Conservation (phyloP, 2,888 invertebrate species). For the Drosophila crucigera region DNA sequence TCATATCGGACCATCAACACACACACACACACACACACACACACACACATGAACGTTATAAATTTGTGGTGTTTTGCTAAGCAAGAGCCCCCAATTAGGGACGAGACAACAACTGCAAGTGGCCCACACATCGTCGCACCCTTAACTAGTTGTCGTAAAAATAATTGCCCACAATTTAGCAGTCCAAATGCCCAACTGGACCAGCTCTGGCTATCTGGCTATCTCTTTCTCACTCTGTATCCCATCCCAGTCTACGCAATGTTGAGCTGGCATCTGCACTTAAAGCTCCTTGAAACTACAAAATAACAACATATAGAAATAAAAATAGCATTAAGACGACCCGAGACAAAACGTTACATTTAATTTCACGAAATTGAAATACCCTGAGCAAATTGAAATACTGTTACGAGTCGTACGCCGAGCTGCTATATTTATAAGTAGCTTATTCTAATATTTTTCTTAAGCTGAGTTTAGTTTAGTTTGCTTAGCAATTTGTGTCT, state of each 20-base stretch:
- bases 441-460: background rate
- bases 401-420: too few relatives aligned
- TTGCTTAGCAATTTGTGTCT: background rate
- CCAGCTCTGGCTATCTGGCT: constrained; percentile 10
- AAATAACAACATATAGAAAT: constrained; percentile 58
- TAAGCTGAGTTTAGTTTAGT: background rate
- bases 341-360: constrained; percentile 10
- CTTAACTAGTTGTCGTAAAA: constrained; percentile 81
- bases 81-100: constrained; percentile 67
- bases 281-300: constrained; percentile 57
- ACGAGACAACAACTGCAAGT: constrained; percentile 70
- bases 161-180: constrained; percentile 82
- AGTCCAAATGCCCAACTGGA: constrained; percentile 64
- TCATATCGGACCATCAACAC: constrained; percentile 74
- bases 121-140: constrained; percentile 58
- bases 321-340: constrained; percentile 40
- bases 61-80: constrained; percentile 52
- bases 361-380: constrained; percentile 15
- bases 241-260: constrained; percentile 24
- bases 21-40: constrained; percentile 12
- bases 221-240: constrained; percentile 12
- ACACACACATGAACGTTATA: constrained; percentile 26
- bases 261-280: constrained; percentile 59
- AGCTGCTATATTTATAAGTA: background rate
- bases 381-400: constrained; percentile 23